Conservation (phyloP, 2,797 vertebrate genomes). For the Otus scops region DNA sequence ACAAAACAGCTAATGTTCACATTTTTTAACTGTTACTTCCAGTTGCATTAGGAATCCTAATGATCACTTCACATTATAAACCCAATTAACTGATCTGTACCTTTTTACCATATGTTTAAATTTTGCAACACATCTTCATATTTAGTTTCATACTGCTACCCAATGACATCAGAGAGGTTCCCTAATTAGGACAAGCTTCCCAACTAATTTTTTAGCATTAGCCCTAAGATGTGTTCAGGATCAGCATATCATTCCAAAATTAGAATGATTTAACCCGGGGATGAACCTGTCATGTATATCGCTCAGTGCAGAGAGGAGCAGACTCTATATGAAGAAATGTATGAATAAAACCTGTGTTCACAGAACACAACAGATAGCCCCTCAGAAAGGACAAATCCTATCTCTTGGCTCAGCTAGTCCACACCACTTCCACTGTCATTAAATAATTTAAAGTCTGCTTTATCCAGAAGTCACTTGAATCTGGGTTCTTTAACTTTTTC, state of each 20-base stretch:
- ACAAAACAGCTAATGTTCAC: background rate
- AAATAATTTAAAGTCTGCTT: background rate
- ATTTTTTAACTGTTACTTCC: background rate
- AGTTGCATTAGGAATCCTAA: background rate
- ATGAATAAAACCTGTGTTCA: background rate
- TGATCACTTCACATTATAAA: background rate
- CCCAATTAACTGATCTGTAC: background rate
- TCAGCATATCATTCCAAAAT: background rate
- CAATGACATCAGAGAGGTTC: background rate
- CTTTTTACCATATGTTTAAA: background rate
- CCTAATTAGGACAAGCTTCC: background rate
- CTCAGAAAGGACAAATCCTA: background rate
- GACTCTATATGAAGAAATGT: background rate
- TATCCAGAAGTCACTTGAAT: background rate
- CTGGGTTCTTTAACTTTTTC: background rate
- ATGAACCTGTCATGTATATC: background rate
- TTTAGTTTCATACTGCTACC: background rate
- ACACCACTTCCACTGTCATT: background rate
- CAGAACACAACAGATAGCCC: background rate
- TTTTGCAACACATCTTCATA: background rate
- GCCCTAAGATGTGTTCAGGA: background rate
- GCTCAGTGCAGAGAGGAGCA: background rate
- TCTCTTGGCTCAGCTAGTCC: background rate
- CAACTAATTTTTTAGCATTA: background rate
- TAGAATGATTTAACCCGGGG: background rate